phyloP scores from a whole-genome alignment of 2,888 invertebrate species.

The Tachina lurida region DNA sequence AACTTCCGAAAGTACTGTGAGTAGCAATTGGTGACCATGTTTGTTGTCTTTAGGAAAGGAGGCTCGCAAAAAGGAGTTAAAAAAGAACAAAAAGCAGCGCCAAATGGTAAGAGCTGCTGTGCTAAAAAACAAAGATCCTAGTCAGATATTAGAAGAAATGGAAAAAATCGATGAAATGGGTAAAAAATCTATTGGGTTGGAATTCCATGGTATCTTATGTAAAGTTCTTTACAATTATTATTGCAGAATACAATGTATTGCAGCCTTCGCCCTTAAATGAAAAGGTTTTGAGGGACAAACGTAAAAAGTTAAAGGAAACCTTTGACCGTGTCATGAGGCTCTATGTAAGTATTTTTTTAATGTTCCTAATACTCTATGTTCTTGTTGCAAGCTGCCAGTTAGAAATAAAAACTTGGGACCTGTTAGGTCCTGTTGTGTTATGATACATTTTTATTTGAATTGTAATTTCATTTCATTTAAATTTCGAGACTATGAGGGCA shows the following conservation, averaged over 20 bases:
- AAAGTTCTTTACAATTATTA: conserved; percentile 6
- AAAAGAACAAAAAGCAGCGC: conserved; percentile 98
- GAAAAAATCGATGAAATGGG: conserved; percentile 99
- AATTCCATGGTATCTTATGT: background rate
- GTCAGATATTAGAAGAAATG: conserved; percentile 96
- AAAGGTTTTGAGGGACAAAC: conserved; percentile 97
- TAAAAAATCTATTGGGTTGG: conserved; percentile 81
- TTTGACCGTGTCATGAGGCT: conserved; percentile 96
- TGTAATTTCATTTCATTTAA: too few species aligned
- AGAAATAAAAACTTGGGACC: too few species aligned
- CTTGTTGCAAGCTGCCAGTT: too few species aligned
- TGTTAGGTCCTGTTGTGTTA: too few species aligned
- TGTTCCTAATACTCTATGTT: background rate
- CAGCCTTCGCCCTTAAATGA: conserved; percentile 98
- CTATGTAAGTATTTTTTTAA: conserved; percentile 89
- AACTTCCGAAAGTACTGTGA: background rate
- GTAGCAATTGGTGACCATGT: conserved; percentile 4
- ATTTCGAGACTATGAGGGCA: too few species aligned
- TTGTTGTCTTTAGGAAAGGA: conserved; percentile 90
- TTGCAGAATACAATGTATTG: conserved; percentile 94
- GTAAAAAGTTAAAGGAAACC: conserved; percentile 97
- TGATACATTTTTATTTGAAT: too few species aligned
- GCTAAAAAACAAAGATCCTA: conserved; percentile 98
- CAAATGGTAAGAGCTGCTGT: conserved; percentile 98
- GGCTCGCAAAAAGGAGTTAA: conserved; percentile 97